These are phyloP conservation scores for Siniperca knerii DNA, from an alignment of 2,113 vertebrate species.

Conservation along the genomic window DNA sequence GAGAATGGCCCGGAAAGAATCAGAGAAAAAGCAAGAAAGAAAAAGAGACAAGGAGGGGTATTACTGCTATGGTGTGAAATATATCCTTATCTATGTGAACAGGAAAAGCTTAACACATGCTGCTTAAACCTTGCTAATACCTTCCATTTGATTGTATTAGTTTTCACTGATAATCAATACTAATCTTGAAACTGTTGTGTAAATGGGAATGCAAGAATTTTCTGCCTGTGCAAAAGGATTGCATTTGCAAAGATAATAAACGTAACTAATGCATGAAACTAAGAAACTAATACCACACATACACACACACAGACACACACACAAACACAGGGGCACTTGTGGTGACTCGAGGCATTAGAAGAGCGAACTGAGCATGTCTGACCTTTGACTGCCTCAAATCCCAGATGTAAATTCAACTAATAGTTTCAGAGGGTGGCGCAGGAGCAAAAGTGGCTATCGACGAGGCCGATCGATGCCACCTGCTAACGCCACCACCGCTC, in stretches of 20 bases:
- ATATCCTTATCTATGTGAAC: conserved; percentile 46
- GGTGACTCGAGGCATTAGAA: conserved; percentile 61
- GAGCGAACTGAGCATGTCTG: conserved; percentile 68
- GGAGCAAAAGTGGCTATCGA: conserved; percentile 80
- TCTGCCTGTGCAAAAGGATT: conserved; percentile 8
- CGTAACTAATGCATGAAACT: conserved; percentile 6
- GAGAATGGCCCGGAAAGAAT: conserved; percentile 67
- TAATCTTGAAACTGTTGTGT: conserved; percentile 13
- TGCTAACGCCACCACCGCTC: conserved; percentile 77
- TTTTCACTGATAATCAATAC: conserved; percentile 26
- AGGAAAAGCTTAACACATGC: conserved; percentile 40
- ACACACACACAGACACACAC: conserved; percentile 26
- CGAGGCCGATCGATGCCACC: conserved; percentile 82
- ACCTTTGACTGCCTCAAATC: conserved; percentile 78
- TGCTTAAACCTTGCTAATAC: conserved; percentile 36
- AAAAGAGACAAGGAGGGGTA: conserved; percentile 44
- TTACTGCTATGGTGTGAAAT: conserved; percentile 54
- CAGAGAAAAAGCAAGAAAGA: conserved; percentile 32
- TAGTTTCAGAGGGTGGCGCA: conserved; percentile 73
- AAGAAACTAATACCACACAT: conserved; percentile 23
- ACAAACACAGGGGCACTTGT: conserved; percentile 38
- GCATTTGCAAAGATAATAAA: conserved; percentile 18
- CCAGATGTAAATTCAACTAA: conserved; percentile 84
- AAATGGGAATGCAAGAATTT: conserved; percentile 10
- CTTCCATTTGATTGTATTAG: conserved; percentile 33